These are phyloP conservation scores for Leucophenga maculata DNA, from an alignment of 2,888 invertebrate species.

Conservation along the genomic window DNA sequence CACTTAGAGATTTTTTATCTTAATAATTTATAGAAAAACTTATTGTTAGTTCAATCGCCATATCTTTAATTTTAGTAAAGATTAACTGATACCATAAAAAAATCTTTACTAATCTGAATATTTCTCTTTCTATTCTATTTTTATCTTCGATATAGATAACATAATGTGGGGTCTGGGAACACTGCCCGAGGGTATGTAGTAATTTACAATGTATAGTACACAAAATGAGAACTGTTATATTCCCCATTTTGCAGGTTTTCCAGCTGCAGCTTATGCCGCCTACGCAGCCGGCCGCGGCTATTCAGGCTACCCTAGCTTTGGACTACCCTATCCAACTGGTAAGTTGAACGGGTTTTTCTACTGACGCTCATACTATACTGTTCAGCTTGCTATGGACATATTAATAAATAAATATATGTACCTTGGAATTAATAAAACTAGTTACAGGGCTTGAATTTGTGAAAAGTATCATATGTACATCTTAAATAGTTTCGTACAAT, in stretches of 20 bases:
- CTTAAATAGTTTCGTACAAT: too few relatives aligned
- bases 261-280: slow-evolving; percentile 95
- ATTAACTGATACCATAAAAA: too few relatives aligned
- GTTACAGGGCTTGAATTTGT: too few relatives aligned
- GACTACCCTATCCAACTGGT: slow-evolving; percentile 98
- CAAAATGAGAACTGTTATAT: background rate
- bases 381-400: too few relatives aligned
- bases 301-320: slow-evolving; percentile 98
- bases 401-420: too few relatives aligned
- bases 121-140: slow-evolving; percentile 51
- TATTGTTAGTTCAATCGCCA: slow-evolving; percentile 1
- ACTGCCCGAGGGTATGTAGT: slow-evolving; percentile 94
- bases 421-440: too few relatives aligned
- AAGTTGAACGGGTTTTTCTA: slow-evolving; percentile 71
- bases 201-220: background rate
- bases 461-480: too few relatives aligned
- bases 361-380: too few relatives aligned
- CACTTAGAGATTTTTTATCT: background rate
- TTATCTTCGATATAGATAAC: slow-evolving; percentile 76
- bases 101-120: slow-evolving; percentile 20
- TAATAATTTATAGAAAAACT: background rate
- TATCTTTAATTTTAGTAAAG: slow-evolving; percentile 25
- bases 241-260: slow-evolving; percentile 80
- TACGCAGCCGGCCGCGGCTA: slow-evolving; percentile 97
- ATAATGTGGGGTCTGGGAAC: slow-evolving; percentile 99